Base-by-base conservation (phyloP, 1,140 invertebrate genomes). In the Notospermus geniculatus region DNA sequence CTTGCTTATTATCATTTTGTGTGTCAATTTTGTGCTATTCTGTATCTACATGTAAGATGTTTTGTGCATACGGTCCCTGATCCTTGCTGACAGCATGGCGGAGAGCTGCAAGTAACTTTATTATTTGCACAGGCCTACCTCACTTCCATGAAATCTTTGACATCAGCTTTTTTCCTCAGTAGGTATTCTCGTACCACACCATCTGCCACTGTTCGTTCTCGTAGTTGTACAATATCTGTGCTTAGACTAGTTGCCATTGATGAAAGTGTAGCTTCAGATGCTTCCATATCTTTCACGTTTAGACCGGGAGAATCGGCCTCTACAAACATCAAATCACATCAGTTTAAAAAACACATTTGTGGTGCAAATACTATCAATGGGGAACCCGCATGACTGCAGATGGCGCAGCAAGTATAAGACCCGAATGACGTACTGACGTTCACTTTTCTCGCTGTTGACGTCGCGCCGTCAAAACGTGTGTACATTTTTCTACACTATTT, bases 111-210 rank as follows among this genome's bases (percentile, higher is more conserved):
- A 39, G n/a, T 28, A 45, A 22, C 15, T 41, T 41, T 4, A 58
- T 5, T 19, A 11, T 36, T 4, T 7, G 5, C 63, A 74, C n/a
- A n/a, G n/a, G n/a, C n/a, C n/a, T 74, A 94, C 92, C 94, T 88
- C 62, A 98, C 94, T 86, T 98, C 96, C 82, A 97, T 88, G 74
- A 98, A 98, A 83, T 98, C 95, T 73, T 89, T 84, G 64, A 86
- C 84, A 67, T 90, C 86, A 2, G 93, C 84, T 74, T 88, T 87
- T 67, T 87, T 88, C 57, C 95, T 84, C 19, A 98, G 87, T 30
- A 98, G 82, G 82, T 91, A 97, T 60, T 81, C 79, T 7, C 62
- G 60, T 1, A 79, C 72, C 22, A 63, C 57, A 4, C 78, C 79
- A 39, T 73, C 73, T 41, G 71, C 68, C 30, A 65, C 74, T 54